These are phyloP conservation scores for Physocephala rufipes DNA, from an alignment of 2,888 invertebrate species.

Conservation along the genomic window DNA sequence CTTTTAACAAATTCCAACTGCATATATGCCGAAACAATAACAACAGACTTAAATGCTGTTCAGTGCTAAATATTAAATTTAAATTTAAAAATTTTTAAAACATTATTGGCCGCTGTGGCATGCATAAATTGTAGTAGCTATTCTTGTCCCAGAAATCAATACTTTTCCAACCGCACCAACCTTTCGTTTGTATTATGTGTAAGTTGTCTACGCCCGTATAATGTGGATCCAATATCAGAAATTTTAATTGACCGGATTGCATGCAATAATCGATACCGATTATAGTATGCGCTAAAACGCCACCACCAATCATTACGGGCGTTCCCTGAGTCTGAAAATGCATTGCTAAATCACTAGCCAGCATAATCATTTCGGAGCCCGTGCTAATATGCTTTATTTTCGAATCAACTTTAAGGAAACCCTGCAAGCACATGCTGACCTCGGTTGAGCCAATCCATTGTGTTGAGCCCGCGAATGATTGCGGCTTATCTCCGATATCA, in stretches of 20 bases:
- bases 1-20: no score
- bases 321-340: slow-evolving; percentile 95
- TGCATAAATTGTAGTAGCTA: slow-evolving; percentile 95
- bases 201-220: slow-evolving; percentile 92
- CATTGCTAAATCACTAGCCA: slow-evolving; percentile 82
- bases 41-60: slow-evolving; percentile 5
- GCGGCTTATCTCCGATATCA: slow-evolving; percentile 91
- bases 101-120: slow-evolving; percentile 74
- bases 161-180: slow-evolving; percentile 98
- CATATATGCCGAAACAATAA: slow-evolving; percentile 5
- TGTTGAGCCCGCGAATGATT: slow-evolving; percentile 85
- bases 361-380: slow-evolving; percentile 82
- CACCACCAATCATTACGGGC: slow-evolving; percentile 99
- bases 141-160: slow-evolving; percentile 94
- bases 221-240: slow-evolving; percentile 98
- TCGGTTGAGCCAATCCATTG: slow-evolving; percentile 99
- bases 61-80: not conserved
- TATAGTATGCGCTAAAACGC: slow-evolving; percentile 97
- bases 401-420: slow-evolving; percentile 77
- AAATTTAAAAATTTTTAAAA: slow-evolving; percentile 50
- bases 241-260: slow-evolving; percentile 81
- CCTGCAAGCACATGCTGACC: slow-evolving; percentile 90
- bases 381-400: slow-evolving; percentile 86
- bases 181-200: slow-evolving; percentile 77
- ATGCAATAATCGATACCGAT: slow-evolving; percentile 91